Evolutionary conservation across 2,797 vertebrate species (phyloP).

Genomic region (Oreortyx pictus): DNA sequence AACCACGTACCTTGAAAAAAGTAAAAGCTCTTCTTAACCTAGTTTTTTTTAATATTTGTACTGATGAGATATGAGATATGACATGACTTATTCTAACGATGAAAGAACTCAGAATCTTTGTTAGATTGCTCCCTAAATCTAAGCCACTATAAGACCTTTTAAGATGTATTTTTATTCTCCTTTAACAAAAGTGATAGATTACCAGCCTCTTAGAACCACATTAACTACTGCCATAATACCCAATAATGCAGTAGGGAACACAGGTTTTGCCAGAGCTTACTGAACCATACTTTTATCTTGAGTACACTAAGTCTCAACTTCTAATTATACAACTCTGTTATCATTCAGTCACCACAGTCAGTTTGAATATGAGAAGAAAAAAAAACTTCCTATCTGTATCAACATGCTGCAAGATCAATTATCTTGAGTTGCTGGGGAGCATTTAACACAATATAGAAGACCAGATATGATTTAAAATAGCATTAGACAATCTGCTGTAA

Average conservation of each 20-base stretch:
- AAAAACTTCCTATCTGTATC: not conserved
- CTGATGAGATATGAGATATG: not conserved
- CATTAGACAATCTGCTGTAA: not conserved
- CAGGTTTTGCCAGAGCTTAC: not conserved
- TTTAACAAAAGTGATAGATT: not conserved
- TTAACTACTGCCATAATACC: not conserved
- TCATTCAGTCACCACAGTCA: not conserved
- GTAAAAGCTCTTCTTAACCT: slow-evolving; percentile 30
- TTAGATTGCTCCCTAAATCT: not conserved
- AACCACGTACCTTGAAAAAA: not conserved
- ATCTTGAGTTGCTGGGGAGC: not conserved
- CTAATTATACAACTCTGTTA: not conserved
- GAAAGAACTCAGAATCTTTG: not conserved
- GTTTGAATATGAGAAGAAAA: not conserved
- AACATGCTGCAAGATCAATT: not conserved
- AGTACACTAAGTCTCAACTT: not conserved
- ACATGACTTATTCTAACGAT: slow-evolving; percentile 7
- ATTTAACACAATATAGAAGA: not conserved
- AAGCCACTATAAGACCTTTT: not conserved
- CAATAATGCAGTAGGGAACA: not conserved
- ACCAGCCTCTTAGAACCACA: not conserved
- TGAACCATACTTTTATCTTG: not conserved
- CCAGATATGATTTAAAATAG: slow-evolving; percentile 22
- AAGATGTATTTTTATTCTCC: not conserved
- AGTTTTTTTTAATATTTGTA: slow-evolving; percentile 4